Percentiles rank a stretch among this genome's conserved stretches.
phyloP scores from a whole-genome alignment of 2,797 vertebrate species.

The Eulemur albifrons region DNA sequence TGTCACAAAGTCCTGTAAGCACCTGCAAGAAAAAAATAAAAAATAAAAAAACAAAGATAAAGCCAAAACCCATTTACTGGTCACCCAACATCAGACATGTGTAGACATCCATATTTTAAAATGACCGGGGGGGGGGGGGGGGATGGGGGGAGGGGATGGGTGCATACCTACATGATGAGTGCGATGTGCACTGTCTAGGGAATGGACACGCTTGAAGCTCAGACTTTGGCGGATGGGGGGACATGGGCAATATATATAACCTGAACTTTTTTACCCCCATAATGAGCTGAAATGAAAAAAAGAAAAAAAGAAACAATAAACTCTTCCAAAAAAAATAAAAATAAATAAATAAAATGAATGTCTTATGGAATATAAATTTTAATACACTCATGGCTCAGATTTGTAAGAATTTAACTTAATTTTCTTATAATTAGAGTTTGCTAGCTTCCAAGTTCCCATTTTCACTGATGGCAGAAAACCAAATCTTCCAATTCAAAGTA shows the following conservation, averaged over 20 bases:
- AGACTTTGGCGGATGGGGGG: no score
- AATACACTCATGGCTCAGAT: not conserved
- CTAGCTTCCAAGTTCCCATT: not conserved
- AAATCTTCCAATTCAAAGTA: not conserved
- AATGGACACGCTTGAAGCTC: no score
- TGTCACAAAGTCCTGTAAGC: not conserved
- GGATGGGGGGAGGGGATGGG: no score
- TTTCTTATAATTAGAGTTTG: not conserved
- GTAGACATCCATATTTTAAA: not conserved
- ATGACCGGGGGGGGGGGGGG: not conserved
- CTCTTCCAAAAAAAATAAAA: no score
- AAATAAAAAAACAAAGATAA: not conserved
- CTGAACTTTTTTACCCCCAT: no score
- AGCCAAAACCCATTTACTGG: not conserved
- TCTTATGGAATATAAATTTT: not conserved
- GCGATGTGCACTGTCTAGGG: no score
- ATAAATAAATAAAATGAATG: no score
- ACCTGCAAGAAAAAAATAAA: not conserved
- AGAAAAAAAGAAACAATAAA: no score
- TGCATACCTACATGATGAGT: no score
- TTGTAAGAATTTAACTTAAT: not conserved
- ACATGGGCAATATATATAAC: no score
- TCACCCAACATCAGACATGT: not conserved
- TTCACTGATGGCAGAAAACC: conserved; percentile 21
- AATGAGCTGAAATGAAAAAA: no score